Conservation (phyloP, 2,797 vertebrate genomes). For the Spinus pinus region DNA sequence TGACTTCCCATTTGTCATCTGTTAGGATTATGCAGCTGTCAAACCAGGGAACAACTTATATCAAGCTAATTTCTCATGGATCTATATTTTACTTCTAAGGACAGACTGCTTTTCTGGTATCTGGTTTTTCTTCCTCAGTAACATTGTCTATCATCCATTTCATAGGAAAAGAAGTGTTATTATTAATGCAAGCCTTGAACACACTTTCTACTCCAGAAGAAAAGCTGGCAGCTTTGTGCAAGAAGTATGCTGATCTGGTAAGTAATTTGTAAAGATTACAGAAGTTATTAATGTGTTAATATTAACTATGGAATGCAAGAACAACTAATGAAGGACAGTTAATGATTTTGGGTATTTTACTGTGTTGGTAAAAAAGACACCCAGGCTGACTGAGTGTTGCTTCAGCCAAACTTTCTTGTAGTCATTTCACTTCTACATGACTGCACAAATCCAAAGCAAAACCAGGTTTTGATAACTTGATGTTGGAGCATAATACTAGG, state of each 20-base stretch:
- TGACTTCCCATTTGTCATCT: neutral
- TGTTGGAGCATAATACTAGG: neutral
- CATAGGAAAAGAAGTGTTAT: conserved; percentile 93
- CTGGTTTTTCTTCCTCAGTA: neutral
- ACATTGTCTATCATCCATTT: conserved; percentile 32
- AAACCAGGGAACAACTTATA: neutral
- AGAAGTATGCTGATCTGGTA: conserved; percentile 97
- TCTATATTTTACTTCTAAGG: neutral
- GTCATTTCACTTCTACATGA: conserved; percentile 1
- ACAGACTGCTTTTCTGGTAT: neutral
- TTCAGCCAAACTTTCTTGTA: neutral
- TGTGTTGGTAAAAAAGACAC: neutral
- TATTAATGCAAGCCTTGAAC: conserved; percentile 97
- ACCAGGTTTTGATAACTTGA: neutral
- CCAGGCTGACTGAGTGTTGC: neutral
- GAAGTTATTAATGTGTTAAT: conserved; percentile 19
- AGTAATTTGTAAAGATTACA: conserved; percentile 64
- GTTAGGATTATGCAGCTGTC: neutral
- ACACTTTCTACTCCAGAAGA: conserved; percentile 93
- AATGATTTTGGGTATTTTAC: neutral
- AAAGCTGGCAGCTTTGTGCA: conserved; percentile 96
- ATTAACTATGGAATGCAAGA: neutral
- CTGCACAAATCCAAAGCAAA: neutral
- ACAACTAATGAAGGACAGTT: neutral
- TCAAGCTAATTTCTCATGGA: neutral